Conservation (phyloP, 2,888 invertebrate species). For the Nomada fabriciana region DNA sequence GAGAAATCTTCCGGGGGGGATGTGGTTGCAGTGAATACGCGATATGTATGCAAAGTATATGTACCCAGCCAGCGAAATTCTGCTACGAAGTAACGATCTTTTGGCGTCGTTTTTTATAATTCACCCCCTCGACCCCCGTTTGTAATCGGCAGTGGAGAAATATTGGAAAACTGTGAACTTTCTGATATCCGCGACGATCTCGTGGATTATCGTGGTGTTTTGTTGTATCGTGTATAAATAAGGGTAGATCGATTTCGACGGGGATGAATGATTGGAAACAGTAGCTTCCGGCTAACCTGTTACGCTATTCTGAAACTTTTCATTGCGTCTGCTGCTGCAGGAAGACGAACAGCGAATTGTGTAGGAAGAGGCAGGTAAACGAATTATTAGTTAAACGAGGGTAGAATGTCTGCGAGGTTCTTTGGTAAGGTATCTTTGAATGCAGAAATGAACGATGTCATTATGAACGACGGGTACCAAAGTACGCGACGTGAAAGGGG, state of each 20-base stretch:
- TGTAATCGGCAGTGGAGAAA: slow-evolving; percentile 6
- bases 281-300: background rate
- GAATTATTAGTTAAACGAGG: no score
- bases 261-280: slow-evolving; percentile 20
- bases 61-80: slow-evolving; percentile 55
- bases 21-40: slow-evolving; percentile 54
- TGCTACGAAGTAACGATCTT: slow-evolving; percentile 62
- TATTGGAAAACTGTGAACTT: slow-evolving; percentile 59
- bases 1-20: slow-evolving; percentile 34
- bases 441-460: background rate
- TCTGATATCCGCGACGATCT: slow-evolving; percentile 14
- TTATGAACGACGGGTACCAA: background rate
- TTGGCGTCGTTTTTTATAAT: slow-evolving; percentile 53
- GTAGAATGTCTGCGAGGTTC: no score
- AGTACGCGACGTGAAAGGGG: background rate
- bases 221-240: slow-evolving; percentile 13
- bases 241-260: background rate
- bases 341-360: no score
- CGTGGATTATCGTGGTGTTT: slow-evolving; percentile 29
- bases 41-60: slow-evolving; percentile 60
- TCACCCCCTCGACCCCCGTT: background rate
- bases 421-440: no score
- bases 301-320: background rate
- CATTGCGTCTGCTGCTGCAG: background rate
- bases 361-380: no score